Percentiles rank a stretch among this genome's conserved stretches.
phyloP scores from a whole-genome alignment of 1,140 invertebrate genomes.

The Pentalonia nigronervosa region DNA sequence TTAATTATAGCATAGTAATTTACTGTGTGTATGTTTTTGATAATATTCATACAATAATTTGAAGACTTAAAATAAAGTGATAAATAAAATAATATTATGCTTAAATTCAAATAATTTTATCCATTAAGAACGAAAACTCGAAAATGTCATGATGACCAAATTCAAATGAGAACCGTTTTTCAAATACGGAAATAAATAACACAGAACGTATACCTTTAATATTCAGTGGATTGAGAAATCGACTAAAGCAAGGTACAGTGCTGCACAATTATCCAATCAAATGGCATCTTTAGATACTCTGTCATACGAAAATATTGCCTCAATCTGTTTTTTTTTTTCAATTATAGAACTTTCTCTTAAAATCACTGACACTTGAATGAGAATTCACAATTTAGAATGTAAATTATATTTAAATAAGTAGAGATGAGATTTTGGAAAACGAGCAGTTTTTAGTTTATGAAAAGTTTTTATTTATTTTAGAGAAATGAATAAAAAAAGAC shows the following conservation, averaged over 20 bases:
- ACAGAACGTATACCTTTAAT: neutral
- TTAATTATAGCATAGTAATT: neutral
- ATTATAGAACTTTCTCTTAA: neutral
- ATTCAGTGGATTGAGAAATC: neutral
- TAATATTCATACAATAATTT: too few species aligned
- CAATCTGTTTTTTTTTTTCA: neutral
- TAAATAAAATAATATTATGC: neutral
- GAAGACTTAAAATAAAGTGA: too few species aligned
- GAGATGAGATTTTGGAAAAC: neutral
- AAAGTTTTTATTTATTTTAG: slow-evolving; percentile 37
- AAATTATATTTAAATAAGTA: slow-evolving; percentile 45
- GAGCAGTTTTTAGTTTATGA: neutral
- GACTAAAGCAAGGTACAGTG: neutral
- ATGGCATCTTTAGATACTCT: neutral
- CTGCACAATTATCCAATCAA: neutral
- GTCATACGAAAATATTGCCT: neutral
- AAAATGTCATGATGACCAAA: neutral
- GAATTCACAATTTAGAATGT: slow-evolving; percentile 11
- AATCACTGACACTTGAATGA: neutral
- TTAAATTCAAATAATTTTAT: neutral
- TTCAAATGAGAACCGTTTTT: neutral
- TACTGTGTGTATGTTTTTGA: neutral
- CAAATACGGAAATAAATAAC: neutral
- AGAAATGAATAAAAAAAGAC: neutral
- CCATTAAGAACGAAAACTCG: too few species aligned